A percentile compares a stretch with the other conserved stretches of the same genome.
Evolutionary conservation across 2,888 invertebrate species (phyloP).

Genomic region (Conus canariensis): DNA sequence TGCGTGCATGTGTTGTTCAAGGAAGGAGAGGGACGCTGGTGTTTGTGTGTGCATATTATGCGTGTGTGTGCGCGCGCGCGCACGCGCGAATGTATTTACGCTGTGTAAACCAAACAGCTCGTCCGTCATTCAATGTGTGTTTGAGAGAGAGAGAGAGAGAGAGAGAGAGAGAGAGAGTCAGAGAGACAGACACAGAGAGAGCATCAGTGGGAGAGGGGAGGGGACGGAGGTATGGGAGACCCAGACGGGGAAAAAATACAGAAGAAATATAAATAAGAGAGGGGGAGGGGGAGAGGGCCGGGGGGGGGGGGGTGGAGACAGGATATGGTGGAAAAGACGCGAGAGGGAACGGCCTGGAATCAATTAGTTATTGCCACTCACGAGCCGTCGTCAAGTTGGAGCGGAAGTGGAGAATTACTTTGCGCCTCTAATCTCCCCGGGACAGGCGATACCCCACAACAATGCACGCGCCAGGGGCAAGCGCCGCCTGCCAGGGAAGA

Average conservation of each 20-base stretch:
- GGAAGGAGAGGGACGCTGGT: too few species aligned
- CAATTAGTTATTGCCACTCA: constrained; percentile 39
- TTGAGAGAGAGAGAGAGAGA: not conserved
- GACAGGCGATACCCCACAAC: constrained; percentile 24
- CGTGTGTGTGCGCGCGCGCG: not conserved
- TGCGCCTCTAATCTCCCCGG: constrained; percentile 35
- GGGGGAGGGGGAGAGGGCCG: too few species aligned
- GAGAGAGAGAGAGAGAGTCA: not conserved
- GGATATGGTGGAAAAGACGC: not conserved
- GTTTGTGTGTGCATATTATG: not conserved
- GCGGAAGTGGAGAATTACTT: constrained; percentile 40
- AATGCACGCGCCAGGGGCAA: constrained; percentile 35
- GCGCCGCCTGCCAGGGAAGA: constrained; percentile 19
- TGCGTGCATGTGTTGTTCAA: not conserved
- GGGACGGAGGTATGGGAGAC: too few species aligned
- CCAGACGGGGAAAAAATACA: too few species aligned
- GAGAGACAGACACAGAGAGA: not conserved
- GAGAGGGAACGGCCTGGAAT: not conserved
- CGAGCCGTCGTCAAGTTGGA: constrained; percentile 21
- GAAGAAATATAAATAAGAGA: too few species aligned
- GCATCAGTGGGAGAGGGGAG: not conserved
- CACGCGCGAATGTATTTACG: not conserved
- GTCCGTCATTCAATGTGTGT: not conserved
- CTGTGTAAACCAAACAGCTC: not conserved
- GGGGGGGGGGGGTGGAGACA: not conserved